Base-by-base conservation (phyloP, 2,113 vertebrate genomes). In the Rhinolophus ferrumequinum region DNA sequence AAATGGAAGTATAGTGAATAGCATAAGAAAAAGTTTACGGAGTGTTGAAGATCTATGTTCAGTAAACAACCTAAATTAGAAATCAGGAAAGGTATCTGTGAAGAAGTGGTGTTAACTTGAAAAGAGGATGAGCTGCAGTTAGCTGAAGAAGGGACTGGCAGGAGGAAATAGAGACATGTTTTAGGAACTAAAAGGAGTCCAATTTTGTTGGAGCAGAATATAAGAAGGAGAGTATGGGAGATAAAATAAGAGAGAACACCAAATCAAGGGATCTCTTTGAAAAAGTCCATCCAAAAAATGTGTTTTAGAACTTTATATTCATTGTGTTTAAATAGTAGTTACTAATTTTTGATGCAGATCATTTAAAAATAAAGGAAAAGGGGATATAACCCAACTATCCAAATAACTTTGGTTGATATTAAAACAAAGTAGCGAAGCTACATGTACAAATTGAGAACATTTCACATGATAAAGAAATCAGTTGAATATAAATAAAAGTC, bases 361-460 rank as follows among this genome's bases (percentile, higher is more conserved):
- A 66, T 90, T 85, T 81, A 14, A 92, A 75, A 88, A 83, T 38
- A n/a, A 94, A 62, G 33, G 60, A 8, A 22, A 96, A 86, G 66
- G 13, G 12, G 21, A 60, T 54, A 33, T 54, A 69, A 80, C 18
- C 47, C 4, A 88, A 79, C 18, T 79, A 60, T 69, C 15, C 22
- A 80, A 94, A 81, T 58, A 60, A 69, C 38, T 79, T 80, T 9
- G 73, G 18, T 73, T 85, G 41, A 41, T 88, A 82, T 41, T 84
- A 80, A 80, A 88, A 35, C 18, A 82, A 41, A 77, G 8, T 26
- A 93, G 33, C 12, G 67, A 79, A 85, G 50, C 28, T 96, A 44
- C 56, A 69, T 84, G 15, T 62, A 50, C 5, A 72, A 77, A 82
- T 52, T 80, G n/a, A 79, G 28, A 90, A 73, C n/a, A 47, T 79